These are phyloP conservation scores for Platycheirus rosarum DNA, from an alignment of 2,888 invertebrate species.

Conservation along the genomic window DNA sequence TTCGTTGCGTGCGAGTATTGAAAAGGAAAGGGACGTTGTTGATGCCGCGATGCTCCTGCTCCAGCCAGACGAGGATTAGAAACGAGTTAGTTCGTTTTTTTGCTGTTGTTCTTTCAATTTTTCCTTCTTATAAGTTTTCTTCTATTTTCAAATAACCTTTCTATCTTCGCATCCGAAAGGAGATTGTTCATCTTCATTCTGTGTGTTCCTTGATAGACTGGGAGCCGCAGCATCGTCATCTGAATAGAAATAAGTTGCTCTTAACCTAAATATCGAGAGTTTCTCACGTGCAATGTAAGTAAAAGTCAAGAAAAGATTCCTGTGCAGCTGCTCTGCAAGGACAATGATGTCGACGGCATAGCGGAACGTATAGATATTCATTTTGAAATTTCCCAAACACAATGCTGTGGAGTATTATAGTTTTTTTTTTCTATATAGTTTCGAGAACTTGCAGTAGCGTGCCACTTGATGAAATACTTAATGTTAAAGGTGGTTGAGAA, in stretches of 20 bases:
- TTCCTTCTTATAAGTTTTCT: constrained; percentile 7
- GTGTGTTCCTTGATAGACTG: constrained; percentile 51
- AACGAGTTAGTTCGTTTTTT: constrained; percentile 1
- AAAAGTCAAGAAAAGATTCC: constrained; percentile 34
- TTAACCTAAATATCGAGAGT: constrained; percentile 73
- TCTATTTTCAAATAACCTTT: constrained; percentile 38
- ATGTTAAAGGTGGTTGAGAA: constrained; percentile 9
- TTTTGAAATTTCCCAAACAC: constrained; percentile 31
- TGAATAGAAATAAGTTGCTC: constrained; percentile 70
- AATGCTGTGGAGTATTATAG: not conserved
- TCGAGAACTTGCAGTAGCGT: constrained; percentile 14
- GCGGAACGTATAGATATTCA: constrained; percentile 41
- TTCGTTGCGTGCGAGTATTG: constrained; percentile 46
- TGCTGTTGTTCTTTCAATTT: not conserved
- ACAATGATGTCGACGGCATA: constrained; percentile 3
- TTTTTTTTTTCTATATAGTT: constrained; percentile 19
- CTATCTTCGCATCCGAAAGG: constrained; percentile 15
- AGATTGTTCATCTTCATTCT: constrained; percentile 56
- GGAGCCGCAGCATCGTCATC: constrained; percentile 42
- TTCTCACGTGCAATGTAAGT: constrained; percentile 60
- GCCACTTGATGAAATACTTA: constrained; percentile 52
- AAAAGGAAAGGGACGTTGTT: constrained; percentile 41
- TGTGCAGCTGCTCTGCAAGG: constrained; percentile 9
- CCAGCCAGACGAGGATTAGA: constrained; percentile 14
- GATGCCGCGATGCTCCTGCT: constrained; percentile 1